phyloP scores from a whole-genome alignment of 2,888 invertebrate species.

The Mamestra brassicae region DNA sequence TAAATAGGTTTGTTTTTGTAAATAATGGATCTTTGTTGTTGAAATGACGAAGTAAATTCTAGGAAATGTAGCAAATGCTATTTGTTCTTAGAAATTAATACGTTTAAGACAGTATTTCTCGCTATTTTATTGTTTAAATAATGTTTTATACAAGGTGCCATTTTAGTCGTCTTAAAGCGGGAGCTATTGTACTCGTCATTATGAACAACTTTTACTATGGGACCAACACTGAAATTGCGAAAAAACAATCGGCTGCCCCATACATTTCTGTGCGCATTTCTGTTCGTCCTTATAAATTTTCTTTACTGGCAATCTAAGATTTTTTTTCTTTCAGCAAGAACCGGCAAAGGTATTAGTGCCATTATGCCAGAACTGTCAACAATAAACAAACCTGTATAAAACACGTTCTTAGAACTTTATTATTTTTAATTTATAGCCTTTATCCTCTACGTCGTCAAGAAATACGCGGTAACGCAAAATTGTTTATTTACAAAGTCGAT shows the following conservation, averaged over 20 bases:
- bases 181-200: no score
- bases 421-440: conserved; percentile 5
- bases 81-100: neutral
- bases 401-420: neutral
- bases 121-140: no score
- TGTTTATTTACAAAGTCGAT: conserved; percentile 12
- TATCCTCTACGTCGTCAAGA: neutral
- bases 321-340: neutral
- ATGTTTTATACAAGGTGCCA: no score
- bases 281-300: no score
- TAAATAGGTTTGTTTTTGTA: neutral
- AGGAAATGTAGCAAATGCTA: conserved; percentile 6
- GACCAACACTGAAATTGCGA: no score
- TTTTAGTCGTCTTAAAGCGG: no score
- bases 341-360: neutral
- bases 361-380: conserved; percentile 8
- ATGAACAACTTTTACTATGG: no score
- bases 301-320: no score
- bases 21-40: conserved; percentile 28
- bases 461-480: neutral
- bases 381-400: neutral
- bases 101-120: neutral
- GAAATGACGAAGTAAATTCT: conserved; percentile 1
- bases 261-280: no score
- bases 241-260: no score